Evolutionary conservation across 2,113 vertebrate genomes (phyloP), one percentile per base, ranked within the genome.

Genomic region (Turdus rufiventris): DNA sequence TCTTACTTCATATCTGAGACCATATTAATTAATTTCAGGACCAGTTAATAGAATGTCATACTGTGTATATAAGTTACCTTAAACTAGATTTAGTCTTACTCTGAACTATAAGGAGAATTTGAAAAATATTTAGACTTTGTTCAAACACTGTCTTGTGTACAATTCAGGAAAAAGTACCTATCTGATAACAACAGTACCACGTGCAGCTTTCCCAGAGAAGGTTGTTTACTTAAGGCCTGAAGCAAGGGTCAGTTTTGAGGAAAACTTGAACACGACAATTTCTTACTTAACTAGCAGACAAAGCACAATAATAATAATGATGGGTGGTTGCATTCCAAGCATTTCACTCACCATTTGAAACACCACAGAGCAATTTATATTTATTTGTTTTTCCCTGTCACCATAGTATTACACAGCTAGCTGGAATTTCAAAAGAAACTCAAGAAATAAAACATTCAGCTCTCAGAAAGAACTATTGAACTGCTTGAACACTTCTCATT

Each of bases 171-270:
- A 76, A 70, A 16, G 36, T 34, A 23, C 28, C 3, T 72, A 5
- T 40, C 43, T 54, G 93, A 88, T 94, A 88, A 74, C 1, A 15
- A 26, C 67, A 54, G 66, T 19, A 18, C 67, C 92, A 88, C 2
- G 12, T 96, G 94, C 60, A 19, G 75, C 56, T 18, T 63, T 96
- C 95, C 92, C 94, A 86, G 60, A 36, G 65, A 75, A 53, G 47
- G 67, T 63, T 96, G 91, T 94, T 96, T 92, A 43, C 60, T 90
- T 88, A 94, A 84, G 21, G 67, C 61, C 72, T 88, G 79, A 80
- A 94, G 63, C 67, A 95, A 85, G 67, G 75, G 66, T 85, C 75
- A 66, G 1, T 92, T 93, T 11, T 71, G 83, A 92, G 80, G 85
- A 77, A 90, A 93, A 93, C 24, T 76, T 88, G 79, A 67, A 74